These are phyloP conservation scores for Orestias chungarensis DNA, from an alignment of 2,797 vertebrate species.

Conservation along the genomic window DNA sequence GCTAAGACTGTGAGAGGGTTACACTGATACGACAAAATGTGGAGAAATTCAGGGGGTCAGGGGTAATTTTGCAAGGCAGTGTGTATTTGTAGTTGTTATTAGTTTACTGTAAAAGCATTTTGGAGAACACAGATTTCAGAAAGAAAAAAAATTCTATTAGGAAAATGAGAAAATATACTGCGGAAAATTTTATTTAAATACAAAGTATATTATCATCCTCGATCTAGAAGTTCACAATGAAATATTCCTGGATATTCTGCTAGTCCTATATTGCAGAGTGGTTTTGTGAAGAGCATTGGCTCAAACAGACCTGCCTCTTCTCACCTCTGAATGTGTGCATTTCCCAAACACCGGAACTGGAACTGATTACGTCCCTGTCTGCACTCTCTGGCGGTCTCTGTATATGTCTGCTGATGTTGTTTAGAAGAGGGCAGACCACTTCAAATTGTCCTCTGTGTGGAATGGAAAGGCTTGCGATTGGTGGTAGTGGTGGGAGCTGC, in stretches of 20 bases:
- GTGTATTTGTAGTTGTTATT: not conserved
- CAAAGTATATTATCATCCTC: not conserved
- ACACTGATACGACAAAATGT: not conserved
- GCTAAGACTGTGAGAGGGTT: too few species aligned
- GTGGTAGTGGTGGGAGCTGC: slow-evolving; percentile 34
- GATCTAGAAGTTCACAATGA: slow-evolving; percentile 4
- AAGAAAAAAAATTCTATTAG: too few species aligned
- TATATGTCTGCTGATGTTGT: slow-evolving; percentile 70
- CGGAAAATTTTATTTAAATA: not conserved
- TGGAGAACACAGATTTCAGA: not conserved
- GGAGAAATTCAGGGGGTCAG: not conserved
- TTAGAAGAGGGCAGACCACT: slow-evolving; percentile 60
- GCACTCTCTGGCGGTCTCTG: slow-evolving; percentile 50
- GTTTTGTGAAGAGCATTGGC: slow-evolving; percentile 8
- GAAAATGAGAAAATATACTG: too few species aligned
- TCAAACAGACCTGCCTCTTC: slow-evolving; percentile 44
- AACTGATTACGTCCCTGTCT: slow-evolving; percentile 69
- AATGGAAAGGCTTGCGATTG: slow-evolving; percentile 58
- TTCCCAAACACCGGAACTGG: slow-evolving; percentile 73
- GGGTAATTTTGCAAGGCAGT: not conserved
- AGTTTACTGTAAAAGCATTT: not conserved
- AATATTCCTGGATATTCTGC: slow-evolving; percentile 10
- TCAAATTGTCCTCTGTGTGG: slow-evolving; percentile 66
- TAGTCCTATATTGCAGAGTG: slow-evolving; percentile 7
- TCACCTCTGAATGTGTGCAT: slow-evolving; percentile 64